These are phyloP conservation scores for Eubucco bourcierii DNA, from an alignment of 2,113 vertebrate species.

Conservation along the genomic window DNA sequence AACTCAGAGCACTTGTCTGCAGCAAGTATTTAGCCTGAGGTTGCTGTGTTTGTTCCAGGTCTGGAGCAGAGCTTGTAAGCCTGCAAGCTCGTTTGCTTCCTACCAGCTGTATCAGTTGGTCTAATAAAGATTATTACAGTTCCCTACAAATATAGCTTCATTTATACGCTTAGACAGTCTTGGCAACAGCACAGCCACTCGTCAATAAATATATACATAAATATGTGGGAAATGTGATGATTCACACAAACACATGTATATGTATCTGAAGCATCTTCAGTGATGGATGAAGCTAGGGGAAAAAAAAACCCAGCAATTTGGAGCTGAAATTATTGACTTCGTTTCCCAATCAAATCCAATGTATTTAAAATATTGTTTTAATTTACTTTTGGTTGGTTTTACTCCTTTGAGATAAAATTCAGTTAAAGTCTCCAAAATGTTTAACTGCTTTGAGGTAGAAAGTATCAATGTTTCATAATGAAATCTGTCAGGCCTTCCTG, in stretches of 20 bases:
- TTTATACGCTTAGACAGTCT: not conserved
- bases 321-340: not conserved
- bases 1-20: slow-evolving; percentile 14
- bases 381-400: not conserved
- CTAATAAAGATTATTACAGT: slow-evolving; percentile 43
- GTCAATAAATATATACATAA: not conserved
- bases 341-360: not conserved
- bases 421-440: not conserved
- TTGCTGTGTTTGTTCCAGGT: not conserved
- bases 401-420: not conserved
- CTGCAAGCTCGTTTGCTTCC: not conserved
- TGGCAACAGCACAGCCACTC: not conserved
- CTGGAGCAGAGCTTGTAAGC: not conserved
- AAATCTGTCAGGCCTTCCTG: not conserved
- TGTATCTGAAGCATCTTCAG: not conserved
- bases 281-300: not conserved
- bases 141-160: slow-evolving; percentile 23
- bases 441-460: not conserved
- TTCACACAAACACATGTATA: not conserved
- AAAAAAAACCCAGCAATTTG: not conserved
- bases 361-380: not conserved
- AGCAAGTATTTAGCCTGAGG: slow-evolving; percentile 17
- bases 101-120: slow-evolving; percentile 34
- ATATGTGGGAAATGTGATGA: not conserved
- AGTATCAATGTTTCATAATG: not conserved